These are phyloP conservation scores for Zelleria hepariella DNA, from an alignment of 2,888 invertebrate species.

Conservation along the genomic window DNA sequence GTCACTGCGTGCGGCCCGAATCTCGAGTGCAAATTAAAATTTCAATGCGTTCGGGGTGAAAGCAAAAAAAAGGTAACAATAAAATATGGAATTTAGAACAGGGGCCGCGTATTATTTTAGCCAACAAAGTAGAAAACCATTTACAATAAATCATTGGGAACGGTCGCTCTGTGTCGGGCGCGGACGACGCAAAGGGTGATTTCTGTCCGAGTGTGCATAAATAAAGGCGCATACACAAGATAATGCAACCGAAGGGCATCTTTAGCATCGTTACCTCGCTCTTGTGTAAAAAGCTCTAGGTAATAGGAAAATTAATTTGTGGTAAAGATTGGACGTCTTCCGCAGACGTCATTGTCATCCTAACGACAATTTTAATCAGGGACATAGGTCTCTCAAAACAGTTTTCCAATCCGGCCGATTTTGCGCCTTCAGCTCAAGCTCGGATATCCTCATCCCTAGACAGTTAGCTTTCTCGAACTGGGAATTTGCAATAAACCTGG, in stretches of 20 bases:
- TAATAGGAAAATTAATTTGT: no score
- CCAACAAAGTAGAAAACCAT: slow-evolving; percentile 73
- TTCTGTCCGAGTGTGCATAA: slow-evolving; percentile 69
- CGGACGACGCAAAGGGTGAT: slow-evolving; percentile 70
- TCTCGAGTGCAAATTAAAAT: slow-evolving; percentile 48
- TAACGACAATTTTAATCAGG: no score
- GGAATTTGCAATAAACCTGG: no score
- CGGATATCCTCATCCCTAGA: no score
- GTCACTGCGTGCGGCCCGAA: slow-evolving; percentile 19
- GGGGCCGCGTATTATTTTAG: slow-evolving; percentile 66
- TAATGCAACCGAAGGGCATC: neutral
- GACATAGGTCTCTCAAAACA: no score
- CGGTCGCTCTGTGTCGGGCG: slow-evolving; percentile 63
- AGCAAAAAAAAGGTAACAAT: slow-evolving; percentile 48
- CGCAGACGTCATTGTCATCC: no score
- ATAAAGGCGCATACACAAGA: slow-evolving; percentile 42
- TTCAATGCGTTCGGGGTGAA: slow-evolving; percentile 34
- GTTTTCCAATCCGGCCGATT: no score
- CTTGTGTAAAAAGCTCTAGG: no score
- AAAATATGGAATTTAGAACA: slow-evolving; percentile 66
- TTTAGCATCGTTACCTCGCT: neutral
- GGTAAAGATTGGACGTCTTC: no score
- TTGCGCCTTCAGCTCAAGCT: no score
- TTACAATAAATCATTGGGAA: slow-evolving; percentile 73
- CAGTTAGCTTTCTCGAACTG: no score